Evolutionary conservation across 2,797 vertebrate species (phyloP), one percentile per base, ranked within the genome.

Genomic region (Podargus strigoides): DNA sequence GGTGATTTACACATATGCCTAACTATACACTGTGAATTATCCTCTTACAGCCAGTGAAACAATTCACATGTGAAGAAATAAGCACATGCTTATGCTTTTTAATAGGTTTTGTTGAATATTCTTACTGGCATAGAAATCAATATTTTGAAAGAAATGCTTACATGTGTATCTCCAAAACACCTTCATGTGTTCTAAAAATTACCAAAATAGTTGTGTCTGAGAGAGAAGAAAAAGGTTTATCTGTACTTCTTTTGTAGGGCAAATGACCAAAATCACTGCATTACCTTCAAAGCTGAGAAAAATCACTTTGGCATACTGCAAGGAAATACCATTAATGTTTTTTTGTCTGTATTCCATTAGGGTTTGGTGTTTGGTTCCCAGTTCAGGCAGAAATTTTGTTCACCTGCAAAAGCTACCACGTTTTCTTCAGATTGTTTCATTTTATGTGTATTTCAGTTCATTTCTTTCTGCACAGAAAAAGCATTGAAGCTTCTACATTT

Each of bases 251-350:
- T 53, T 75, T 73, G 4, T 85, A 26, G 28, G 42, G 5, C 28
- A 4, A 52, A 14, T 67, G 32, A 59, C 69, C 62, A 85, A 78
- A 94, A 75, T 82, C 50, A 90, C 14, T 18, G 36, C 6, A 27
- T 62, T 70, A 67, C 56, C 44, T 81, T 87, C 72, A 91, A 94
- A 89, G 58, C 70, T 87, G 62, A 75, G 78, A 82, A 76, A 77
- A 90, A 87, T 63, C 36, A 10, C 34, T 94, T 89, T 79, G 85
- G 59, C 1, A 0, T 93, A 42, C 34, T 69, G 30, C 1, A 16
- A 91, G 70, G 53, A 89, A 92, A 94, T 85, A 30, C 34, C 56
- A 59, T 89, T 74, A 74, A 30, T 93, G 41, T 7, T 82, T 96
- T 94, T 19, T 89, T 81, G 28, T 60, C 80, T 94, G 34, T 90